Evolutionary conservation across 2,797 vertebrate genomes (phyloP), one percentile per base, ranked within the genome.

Genomic region (Sandelia bainsii): DNA sequence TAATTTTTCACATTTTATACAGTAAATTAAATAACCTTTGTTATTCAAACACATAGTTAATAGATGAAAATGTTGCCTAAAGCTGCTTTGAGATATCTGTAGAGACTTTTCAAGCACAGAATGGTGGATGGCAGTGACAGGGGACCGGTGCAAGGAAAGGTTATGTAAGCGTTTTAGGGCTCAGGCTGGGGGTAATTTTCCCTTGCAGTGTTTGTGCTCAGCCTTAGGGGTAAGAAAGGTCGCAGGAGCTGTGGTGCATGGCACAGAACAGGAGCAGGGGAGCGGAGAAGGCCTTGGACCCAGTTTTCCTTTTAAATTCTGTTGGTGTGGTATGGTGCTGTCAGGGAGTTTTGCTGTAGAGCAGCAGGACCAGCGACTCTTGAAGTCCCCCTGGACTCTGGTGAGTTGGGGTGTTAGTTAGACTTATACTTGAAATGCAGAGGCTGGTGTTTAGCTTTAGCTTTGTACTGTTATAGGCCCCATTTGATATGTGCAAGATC

Each of bases 341-440:
- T 73, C 81, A 57, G 78, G 54, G 49, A 68, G 57, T 54, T 54
- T 40, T 20, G 29, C 46, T 40, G 45, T 32, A 69, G 72, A 75
- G 59, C 78, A 67, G 58, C 69, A 11, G 60, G 76, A 66, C 51
- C 76, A 49, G 25, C 32, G 9, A 45, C 40, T 49, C 56, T 77
- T 71, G 42, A 91, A 80, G 74, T 79, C 83, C 68, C 54, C 72
- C 16, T 92, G 92, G 92, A 92, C 87, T 75, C 82, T 91, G 89
- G 89, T 91, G 86, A 93, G 90, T 89, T 64, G 5, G 13, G 46
- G 17, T 42, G 19, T 58, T 66, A 44, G 4, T 68, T 29, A 46
- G 42, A 54, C 17, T 58, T 52, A 8, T 3, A n/a, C 48, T 62
- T 59, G 9, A 51, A 16, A 50, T 32, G 40, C 17, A 58, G 42